phyloP scores from a whole-genome alignment of 2,888 invertebrate species.

The Machimus atricapillus region DNA sequence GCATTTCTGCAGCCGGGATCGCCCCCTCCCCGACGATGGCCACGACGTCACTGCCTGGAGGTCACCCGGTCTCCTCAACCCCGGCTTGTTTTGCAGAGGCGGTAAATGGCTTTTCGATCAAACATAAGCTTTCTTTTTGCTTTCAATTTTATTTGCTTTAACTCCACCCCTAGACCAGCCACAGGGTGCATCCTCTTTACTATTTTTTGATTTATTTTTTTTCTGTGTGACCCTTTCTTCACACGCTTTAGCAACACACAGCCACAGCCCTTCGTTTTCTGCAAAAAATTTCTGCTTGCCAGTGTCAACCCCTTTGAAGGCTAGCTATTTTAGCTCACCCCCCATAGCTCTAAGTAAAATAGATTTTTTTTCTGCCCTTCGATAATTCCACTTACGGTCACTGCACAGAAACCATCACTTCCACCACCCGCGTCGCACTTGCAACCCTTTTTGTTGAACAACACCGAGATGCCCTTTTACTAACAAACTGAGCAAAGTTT shows the following conservation, averaged over 20 bases:
- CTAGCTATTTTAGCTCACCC: neutral
- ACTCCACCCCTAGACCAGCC: neutral
- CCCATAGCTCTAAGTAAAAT: neutral
- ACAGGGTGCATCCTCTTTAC: neutral
- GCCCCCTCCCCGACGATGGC: neutral
- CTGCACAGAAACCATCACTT: neutral
- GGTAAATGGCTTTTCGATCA: conserved; percentile 56
- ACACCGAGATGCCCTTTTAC: neutral
- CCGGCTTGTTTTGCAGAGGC: conserved; percentile 55
- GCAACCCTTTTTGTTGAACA: neutral
- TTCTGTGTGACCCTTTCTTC: neutral
- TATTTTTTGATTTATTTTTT: neutral
- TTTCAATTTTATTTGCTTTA: conserved; percentile 45
- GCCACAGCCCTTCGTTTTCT: neutral
- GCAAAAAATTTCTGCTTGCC: neutral
- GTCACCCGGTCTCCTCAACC: conserved; percentile 38
- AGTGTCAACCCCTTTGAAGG: neutral
- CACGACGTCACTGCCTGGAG: conserved; percentile 27
- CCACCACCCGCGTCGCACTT: neutral
- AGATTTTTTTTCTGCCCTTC: neutral
- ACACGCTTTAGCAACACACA: conserved; percentile 1
- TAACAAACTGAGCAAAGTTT: neutral
- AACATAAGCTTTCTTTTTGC: conserved; percentile 44
- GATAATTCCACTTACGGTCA: neutral
- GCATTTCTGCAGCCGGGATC: neutral